Evolutionary conservation across 2,888 invertebrate genomes (phyloP).

Genomic region (Macrophya annulata): DNA sequence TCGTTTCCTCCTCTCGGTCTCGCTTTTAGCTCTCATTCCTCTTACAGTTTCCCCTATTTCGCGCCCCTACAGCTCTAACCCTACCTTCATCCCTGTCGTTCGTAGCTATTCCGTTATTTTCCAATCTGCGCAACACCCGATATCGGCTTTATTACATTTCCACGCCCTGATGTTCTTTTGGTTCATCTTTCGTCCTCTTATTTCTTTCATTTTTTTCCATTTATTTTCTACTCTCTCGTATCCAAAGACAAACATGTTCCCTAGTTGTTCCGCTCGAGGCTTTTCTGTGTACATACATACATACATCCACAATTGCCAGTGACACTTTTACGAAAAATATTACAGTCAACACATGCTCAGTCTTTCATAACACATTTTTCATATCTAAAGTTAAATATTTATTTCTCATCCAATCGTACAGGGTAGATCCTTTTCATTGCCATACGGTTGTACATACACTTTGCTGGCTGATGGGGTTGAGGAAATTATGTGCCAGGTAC

Average conservation of each 20-base stretch:
- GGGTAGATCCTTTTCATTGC: background rate
- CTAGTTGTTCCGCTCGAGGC: conserved; percentile 13
- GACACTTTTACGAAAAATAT: background rate
- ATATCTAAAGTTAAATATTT: background rate
- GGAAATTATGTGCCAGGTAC: background rate
- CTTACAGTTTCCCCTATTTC: background rate
- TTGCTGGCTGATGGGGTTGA: background rate
- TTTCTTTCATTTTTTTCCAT: background rate
- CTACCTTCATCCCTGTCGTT: conserved; percentile 1
- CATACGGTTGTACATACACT: background rate
- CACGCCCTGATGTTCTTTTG: conserved; percentile 48
- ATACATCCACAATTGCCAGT: conserved; percentile 19
- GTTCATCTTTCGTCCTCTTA: conserved; percentile 34
- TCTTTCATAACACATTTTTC: background rate
- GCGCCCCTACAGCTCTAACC: background rate
- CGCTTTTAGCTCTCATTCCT: background rate
- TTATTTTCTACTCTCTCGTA: background rate
- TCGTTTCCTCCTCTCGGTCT: conserved; percentile 6
- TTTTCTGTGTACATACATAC: conserved; percentile 12
- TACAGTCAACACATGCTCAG: background rate
- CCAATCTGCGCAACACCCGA: conserved; percentile 67
- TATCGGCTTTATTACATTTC: conserved; percentile 69
- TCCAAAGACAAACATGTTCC: conserved; percentile 31
- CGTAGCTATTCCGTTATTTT: conserved; percentile 65
- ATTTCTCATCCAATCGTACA: background rate